phyloP scores from a whole-genome alignment of 2,797 vertebrate genomes.

The Halcyon chelicuti region DNA sequence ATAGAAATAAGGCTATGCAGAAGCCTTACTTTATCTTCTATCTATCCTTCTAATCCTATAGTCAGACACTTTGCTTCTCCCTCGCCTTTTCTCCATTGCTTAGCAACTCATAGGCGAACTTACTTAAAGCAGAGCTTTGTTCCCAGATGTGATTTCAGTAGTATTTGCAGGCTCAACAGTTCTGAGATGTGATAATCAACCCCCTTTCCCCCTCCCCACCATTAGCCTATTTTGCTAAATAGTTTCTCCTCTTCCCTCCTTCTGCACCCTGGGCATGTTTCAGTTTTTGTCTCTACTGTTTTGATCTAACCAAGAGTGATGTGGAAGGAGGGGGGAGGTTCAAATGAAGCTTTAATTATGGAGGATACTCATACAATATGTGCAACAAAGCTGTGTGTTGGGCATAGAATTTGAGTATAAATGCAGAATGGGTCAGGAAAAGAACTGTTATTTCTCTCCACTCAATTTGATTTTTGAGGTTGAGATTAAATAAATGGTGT shows the following conservation, averaged over 20 bases:
- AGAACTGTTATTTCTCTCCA: not conserved
- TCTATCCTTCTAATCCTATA: slow-evolving; percentile 13
- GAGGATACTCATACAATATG: not conserved
- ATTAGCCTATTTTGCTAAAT: not conserved
- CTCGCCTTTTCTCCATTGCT: slow-evolving; percentile 65
- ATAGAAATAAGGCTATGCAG: not conserved
- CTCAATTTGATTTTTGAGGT: not conserved
- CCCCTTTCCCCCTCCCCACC: not conserved
- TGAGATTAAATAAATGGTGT: not conserved
- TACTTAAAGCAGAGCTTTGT: slow-evolving; percentile 54
- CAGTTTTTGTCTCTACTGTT: slow-evolving; percentile 31
- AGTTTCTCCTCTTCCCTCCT: not conserved
- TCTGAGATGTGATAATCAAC: slow-evolving; percentile 19
- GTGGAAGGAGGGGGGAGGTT: slow-evolving; percentile 17
- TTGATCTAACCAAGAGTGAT: slow-evolving; percentile 50
- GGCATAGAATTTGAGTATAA: not conserved
- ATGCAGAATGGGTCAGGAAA: not conserved
- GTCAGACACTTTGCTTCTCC: slow-evolving; percentile 10
- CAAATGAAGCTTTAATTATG: slow-evolving; percentile 43
- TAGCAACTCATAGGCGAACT: slow-evolving; percentile 75
- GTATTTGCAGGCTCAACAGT: slow-evolving; percentile 42
- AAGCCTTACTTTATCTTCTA: not conserved
- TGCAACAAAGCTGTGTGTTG: not conserved
- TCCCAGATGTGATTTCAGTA: slow-evolving; percentile 64
- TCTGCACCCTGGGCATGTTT: not conserved